phyloP scores from a whole-genome alignment of 1,140 invertebrate genomes.

The Marisa cornuarietis region DNA sequence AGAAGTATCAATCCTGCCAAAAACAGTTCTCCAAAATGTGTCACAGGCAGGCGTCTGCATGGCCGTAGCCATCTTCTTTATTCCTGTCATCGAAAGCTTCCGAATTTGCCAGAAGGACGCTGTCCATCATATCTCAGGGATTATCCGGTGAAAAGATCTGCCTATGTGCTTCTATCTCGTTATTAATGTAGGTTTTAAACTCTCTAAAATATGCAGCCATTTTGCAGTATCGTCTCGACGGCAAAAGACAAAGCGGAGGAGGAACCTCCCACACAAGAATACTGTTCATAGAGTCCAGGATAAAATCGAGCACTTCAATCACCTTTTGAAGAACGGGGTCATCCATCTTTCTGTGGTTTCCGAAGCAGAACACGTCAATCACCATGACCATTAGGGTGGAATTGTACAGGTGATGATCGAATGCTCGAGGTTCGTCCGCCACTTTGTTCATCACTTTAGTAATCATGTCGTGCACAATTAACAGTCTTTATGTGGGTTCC shows the following conservation, averaged over 20 bases:
- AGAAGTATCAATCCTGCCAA: background rate
- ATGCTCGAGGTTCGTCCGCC: conserved; percentile 1
- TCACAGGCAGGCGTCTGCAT: background rate
- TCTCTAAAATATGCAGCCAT: background rate
- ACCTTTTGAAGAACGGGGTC: background rate
- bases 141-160: background rate
- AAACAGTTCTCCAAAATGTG: background rate
- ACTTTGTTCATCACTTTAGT: background rate
- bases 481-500: conserved; percentile 6
- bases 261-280: background rate
- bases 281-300: background rate
- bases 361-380: conserved; percentile 5
- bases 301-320: background rate
- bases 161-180: conserved; percentile 1
- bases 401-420: conserved; percentile 1
- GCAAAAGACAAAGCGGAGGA: background rate
- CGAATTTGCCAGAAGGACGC: conserved; percentile 1
- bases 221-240: background rate
- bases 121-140: background rate
- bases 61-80: background rate
- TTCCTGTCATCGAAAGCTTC: background rate
- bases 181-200: background rate
- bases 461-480: conserved; percentile 10
- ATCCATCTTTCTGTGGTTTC: background rate
- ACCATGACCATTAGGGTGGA: background rate